Percentiles rank a stretch among this genome's conserved stretches.
phyloP scores from a whole-genome alignment of 2,888 invertebrate genomes.

The Callyntrura guangdongensis region DNA sequence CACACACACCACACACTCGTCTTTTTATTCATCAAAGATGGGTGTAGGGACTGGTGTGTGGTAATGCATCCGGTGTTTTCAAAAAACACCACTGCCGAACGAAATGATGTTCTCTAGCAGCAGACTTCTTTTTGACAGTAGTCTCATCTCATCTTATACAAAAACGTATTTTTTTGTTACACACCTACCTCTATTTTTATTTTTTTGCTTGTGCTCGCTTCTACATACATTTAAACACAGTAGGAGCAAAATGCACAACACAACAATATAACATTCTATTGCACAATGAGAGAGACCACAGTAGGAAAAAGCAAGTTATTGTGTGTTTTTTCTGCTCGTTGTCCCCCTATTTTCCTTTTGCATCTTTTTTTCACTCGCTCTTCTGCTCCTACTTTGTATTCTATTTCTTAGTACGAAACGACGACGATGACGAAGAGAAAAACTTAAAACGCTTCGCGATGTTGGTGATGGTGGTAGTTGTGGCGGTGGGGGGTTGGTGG shows the following conservation, averaged over 20 bases:
- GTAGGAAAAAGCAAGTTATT: constrained; percentile 17
- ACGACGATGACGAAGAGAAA: background rate
- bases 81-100: background rate
- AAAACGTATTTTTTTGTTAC: constrained; percentile 17
- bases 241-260: background rate
- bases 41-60: background rate
- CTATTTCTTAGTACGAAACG: background rate
- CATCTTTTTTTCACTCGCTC: background rate
- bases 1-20: background rate
- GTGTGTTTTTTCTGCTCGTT: constrained; percentile 9
- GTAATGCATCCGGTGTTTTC: constrained; percentile 28
- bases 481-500: constrained; percentile 24
- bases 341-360: constrained; percentile 20
- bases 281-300: background rate
- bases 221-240: background rate
- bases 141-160: background rate
- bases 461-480: constrained; percentile 8
- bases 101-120: background rate
- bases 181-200: background rate
- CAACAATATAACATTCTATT: background rate
- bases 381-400: constrained; percentile 5
- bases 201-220: background rate
- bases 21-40: constrained; percentile 13
- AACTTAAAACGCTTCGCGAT: constrained; percentile 40
- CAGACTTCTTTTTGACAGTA: background rate